Conservation (phyloP, 2,888 invertebrate genomes). For the Lasiommata megera region DNA sequence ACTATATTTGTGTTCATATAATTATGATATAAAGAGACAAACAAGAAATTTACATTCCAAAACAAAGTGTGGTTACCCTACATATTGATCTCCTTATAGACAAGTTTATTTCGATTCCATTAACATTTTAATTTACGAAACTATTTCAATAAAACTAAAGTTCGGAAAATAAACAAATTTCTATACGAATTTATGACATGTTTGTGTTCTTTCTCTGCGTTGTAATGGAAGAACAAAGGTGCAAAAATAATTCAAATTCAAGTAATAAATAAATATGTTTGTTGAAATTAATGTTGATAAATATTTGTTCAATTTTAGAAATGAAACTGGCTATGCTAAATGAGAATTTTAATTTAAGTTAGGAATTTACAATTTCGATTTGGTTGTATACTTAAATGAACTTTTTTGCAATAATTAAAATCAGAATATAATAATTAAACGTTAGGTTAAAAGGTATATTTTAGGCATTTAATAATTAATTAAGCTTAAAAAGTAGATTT, state of each 20-base stretch:
- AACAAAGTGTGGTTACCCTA: constrained; percentile 10
- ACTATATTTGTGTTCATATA: too few species aligned
- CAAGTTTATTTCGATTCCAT: constrained; percentile 38
- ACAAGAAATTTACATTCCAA: too few species aligned
- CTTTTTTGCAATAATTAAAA: too few species aligned
- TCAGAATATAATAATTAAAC: too few species aligned
- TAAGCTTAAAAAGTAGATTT: too few species aligned
- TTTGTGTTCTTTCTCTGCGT: constrained; percentile 32
- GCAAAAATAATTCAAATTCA: constrained; percentile 21
- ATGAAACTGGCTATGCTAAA: background rate
- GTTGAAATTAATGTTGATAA: constrained; percentile 6
- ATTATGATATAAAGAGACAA: too few species aligned
- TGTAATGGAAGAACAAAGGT: constrained; percentile 38
- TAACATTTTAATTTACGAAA: constrained; percentile 39
- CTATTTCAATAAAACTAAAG: constrained; percentile 37
- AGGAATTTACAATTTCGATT: too few species aligned
- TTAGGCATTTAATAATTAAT: too few species aligned
- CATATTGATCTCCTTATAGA: constrained; percentile 30
- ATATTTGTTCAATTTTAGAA: constrained; percentile 5
- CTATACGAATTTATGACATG: constrained; percentile 27
- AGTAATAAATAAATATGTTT: constrained; percentile 5
- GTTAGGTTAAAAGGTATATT: too few species aligned
- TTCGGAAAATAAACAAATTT: constrained; percentile 37
- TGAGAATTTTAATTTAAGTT: too few species aligned
- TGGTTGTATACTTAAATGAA: too few species aligned